Evolutionary conservation across 2,113 vertebrate species (phyloP).

Genomic region (Sylvilagus bachmani): DNA sequence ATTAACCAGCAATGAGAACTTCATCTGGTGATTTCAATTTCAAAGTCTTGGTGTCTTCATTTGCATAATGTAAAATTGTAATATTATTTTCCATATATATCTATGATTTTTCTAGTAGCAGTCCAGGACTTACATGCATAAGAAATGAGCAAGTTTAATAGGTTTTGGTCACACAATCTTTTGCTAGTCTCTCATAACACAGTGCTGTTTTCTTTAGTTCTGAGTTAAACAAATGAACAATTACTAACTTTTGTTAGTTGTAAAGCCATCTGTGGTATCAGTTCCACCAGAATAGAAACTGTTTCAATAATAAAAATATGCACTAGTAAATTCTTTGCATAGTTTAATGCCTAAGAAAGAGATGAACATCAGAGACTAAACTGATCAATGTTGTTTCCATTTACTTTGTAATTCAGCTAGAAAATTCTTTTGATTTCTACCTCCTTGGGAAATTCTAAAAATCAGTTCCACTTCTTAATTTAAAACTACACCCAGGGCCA

Average conservation of each 20-base stretch:
- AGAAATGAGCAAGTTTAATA: not conserved
- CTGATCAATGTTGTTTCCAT: not conserved
- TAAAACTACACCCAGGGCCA: too few species aligned
- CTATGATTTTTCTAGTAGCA: not conserved
- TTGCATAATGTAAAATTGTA: not conserved
- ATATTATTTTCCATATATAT: not conserved
- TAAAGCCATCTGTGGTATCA: not conserved
- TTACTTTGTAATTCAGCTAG: constrained; percentile 30
- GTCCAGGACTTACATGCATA: not conserved
- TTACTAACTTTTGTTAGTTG: not conserved
- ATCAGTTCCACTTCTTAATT: too few species aligned
- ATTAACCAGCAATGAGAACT: not conserved
- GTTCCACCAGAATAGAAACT: not conserved
- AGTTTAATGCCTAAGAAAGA: not conserved
- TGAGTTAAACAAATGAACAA: not conserved
- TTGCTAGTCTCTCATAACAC: not conserved
- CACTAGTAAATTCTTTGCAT: not conserved
- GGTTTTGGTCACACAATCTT: not conserved
- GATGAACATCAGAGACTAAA: not conserved
- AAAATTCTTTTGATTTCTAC: not conserved
- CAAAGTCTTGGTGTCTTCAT: not conserved
- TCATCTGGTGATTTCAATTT: not conserved
- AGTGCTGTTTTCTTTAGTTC: not conserved
- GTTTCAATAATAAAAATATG: not conserved
- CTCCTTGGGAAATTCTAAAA: too few species aligned